phyloP scores from a whole-genome alignment of 2,888 invertebrate genomes.

The Girardia tigrina region DNA sequence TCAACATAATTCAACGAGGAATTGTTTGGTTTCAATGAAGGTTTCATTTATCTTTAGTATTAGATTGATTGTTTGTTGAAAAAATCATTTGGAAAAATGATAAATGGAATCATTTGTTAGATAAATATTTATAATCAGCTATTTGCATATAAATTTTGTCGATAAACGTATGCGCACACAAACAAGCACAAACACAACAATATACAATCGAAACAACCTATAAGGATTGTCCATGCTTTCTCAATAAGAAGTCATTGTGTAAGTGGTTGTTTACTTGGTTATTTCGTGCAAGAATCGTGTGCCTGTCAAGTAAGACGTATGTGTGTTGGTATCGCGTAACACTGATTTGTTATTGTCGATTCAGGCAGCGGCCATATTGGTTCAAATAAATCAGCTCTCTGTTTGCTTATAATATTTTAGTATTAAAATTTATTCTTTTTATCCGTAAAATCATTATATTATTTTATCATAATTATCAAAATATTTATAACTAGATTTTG shows the following conservation, averaged over 20 bases:
- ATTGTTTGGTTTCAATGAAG: not conserved
- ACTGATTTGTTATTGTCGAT: too few relatives aligned
- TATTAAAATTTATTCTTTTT: too few relatives aligned
- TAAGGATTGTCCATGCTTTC: not conserved
- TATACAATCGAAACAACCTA: not conserved
- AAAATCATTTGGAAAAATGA: not conserved
- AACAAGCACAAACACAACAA: not conserved
- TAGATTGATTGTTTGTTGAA: not conserved
- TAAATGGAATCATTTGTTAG: not conserved
- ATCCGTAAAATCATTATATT: too few relatives aligned
- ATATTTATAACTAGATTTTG: too few relatives aligned
- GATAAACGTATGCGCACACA: not conserved
- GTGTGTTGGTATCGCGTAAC: too few relatives aligned
- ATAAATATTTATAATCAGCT: slow-evolving; percentile 13
- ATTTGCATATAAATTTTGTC: not conserved
- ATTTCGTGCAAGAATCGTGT: too few relatives aligned
- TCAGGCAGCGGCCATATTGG: too few relatives aligned
- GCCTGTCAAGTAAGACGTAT: too few relatives aligned
- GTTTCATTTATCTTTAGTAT: not conserved
- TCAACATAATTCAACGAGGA: not conserved
- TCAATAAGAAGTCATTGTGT: not conserved
- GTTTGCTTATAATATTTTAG: too few relatives aligned
- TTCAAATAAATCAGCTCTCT: too few relatives aligned
- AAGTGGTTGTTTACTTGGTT: not conserved
- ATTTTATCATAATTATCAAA: too few relatives aligned